Conservation (phyloP, 2,113 vertebrate genomes). For the rat (Rattus norvegicus) region DNA sequence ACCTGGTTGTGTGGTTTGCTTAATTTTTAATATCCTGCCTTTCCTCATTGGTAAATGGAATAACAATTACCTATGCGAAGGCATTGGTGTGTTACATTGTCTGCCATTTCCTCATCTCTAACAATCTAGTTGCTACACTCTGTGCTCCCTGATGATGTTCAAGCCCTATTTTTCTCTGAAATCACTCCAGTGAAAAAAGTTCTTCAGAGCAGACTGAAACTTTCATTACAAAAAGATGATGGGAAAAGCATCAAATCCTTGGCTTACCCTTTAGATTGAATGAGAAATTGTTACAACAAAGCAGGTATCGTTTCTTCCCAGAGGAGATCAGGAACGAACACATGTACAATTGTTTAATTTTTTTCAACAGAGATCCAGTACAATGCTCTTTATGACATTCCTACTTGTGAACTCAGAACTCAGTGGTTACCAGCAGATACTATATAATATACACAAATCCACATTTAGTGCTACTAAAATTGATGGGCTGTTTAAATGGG, state of each 20-base stretch:
- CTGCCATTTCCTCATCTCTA: background rate
- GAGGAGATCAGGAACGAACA: background rate
- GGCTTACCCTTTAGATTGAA: background rate
- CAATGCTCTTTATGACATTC: slow-evolving; percentile 9
- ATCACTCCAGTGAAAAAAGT: background rate
- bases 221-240: background rate
- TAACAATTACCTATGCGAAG: background rate
- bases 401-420: background rate
- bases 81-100: background rate
- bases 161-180: background rate
- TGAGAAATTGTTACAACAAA: background rate
- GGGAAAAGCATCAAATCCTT: background rate
- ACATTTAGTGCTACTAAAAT: slow-evolving; percentile 37
- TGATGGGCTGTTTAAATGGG: slow-evolving; percentile 14
- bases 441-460: background rate
- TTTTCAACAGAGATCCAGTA: background rate
- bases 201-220: background rate
- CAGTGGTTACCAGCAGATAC: background rate
- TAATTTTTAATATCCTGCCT: slow-evolving; percentile 6
- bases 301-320: background rate
- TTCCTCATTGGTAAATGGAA: slow-evolving; percentile 4
- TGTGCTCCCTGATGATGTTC: background rate
- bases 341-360: background rate
- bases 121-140: background rate
- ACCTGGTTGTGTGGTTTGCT: background rate